Evolutionary conservation across 2,888 invertebrate species (phyloP), one percentile per base, ranked within the genome.

Genomic region (Pachliopta kotzebuea): DNA sequence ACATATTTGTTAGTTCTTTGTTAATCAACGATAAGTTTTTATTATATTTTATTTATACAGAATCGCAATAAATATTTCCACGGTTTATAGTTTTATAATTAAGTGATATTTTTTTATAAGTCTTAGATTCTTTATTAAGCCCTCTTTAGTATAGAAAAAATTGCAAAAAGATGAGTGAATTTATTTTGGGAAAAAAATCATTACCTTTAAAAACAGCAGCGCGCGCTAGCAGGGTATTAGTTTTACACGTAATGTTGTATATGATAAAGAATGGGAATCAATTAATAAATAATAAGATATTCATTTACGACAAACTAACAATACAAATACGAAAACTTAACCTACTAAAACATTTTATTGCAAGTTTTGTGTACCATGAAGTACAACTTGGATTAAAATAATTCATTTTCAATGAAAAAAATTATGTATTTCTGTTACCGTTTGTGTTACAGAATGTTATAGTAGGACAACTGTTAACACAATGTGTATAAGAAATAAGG

Each of bases 181-280:
- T 45, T 18, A 6, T 45, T n/a, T 45, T n/a, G 45, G 45, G 6
- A 45, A 45, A n/a, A 4, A n/a, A 6, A 45, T 45, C n/a, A n/a
- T 45, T n/a, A n/a, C n/a, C 9, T 6, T 7, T n/a, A 18, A 45
- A 45, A 45, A 6, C n/a, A 31, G n/a, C n/a, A n/a, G n/a, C n/a
- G n/a, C n/a, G n/a, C 45, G 58, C 24, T 63, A 42, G 53, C 63
- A 63, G 63, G 63, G 58, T 63, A 63, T 63, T 63, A 63, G 63
- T 21, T 23, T 57, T 57, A 54, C 21, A 54, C 53, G 54, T 37
- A 52, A 23, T 42, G 63, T 53, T 42, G n/a, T 57, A 31, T 52
- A 42, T 42, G 9, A 29, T 18, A 20, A 54, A 58, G 57, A 24
- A 50, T 21, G 45, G 21, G 26, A 54, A 26, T 7, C 23, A 26